A percentile compares a stretch with the other conserved stretches of the same genome.
Conservation (phyloP, 2,113 vertebrate species). For the Choloepus hoffmanni region DNA sequence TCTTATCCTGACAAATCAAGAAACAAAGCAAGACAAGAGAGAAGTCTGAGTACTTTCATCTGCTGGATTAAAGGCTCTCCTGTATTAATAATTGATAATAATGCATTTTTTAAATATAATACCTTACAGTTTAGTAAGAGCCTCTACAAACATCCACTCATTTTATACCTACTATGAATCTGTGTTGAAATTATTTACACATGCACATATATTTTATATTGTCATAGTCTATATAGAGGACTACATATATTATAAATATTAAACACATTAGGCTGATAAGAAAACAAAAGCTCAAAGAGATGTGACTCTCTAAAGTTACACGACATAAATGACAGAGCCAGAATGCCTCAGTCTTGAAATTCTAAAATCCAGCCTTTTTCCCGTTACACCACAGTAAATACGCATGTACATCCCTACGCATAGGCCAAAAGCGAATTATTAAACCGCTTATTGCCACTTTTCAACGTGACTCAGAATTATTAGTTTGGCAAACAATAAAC, state of each 20-base stretch:
- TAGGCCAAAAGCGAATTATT: neutral
- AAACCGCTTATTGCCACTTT: neutral
- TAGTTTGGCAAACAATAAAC: neutral
- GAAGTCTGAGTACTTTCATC: neutral
- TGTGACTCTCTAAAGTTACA: neutral
- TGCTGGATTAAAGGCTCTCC: neutral
- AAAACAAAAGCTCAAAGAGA: neutral
- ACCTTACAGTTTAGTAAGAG: neutral
- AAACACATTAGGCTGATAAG: neutral
- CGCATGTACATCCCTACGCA: neutral
- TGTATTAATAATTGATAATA: constrained; percentile 14
- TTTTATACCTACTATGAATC: neutral
- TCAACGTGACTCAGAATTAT: neutral
- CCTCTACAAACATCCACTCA: neutral
- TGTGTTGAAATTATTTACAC: neutral
- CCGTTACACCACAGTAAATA: neutral
- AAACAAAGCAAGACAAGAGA: neutral
- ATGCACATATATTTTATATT: neutral
- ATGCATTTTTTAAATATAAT: neutral
- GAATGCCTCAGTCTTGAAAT: neutral
- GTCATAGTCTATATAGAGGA: neutral
- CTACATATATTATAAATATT: neutral
- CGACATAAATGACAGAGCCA: neutral
- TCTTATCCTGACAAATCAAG: constrained; percentile 35
- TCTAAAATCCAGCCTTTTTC: neutral